These are phyloP conservation scores for Xanthorhoe designata DNA, from an alignment of 2,888 invertebrate genomes.

Conservation along the genomic window DNA sequence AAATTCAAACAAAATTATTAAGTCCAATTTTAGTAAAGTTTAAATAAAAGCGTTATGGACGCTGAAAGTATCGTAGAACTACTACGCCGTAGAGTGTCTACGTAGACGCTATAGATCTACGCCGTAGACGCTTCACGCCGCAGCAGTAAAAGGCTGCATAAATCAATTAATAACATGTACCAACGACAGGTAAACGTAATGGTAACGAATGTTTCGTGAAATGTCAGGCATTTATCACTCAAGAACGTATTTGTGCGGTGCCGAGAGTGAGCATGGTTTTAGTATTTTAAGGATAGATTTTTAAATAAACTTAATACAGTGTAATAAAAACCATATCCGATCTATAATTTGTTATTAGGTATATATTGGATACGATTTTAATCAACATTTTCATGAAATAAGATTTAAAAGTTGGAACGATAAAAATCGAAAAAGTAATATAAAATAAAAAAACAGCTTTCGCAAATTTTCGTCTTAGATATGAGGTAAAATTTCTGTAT, in stretches of 20 bases:
- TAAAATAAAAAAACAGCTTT: no score
- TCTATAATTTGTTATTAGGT: no score
- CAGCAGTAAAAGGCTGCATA: conserved; percentile 27
- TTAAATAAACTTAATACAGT: neutral
- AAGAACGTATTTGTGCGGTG: conserved; percentile 41
- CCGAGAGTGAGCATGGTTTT: conserved; percentile 36
- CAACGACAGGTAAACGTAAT: conserved; percentile 46
- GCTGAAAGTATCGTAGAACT: neutral
- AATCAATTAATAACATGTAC: conserved; percentile 42
- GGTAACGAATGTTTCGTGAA: conserved; percentile 51
- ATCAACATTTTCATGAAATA: no score
- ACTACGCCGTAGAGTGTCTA: conserved; percentile 16
- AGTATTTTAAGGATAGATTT: conserved; percentile 12
- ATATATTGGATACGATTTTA: no score
- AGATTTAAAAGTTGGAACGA: no score
- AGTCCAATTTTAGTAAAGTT: no score
- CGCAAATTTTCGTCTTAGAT: no score
- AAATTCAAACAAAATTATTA: neutral
- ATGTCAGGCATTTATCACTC: conserved; percentile 61
- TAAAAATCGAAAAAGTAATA: no score
- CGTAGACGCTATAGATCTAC: no score
- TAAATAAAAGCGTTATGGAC: no score
- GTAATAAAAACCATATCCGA: neutral
- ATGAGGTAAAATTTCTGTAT: no score
- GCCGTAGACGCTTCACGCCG: conserved; percentile 19